Evolutionary conservation across 1,140 invertebrate species (phyloP), one percentile per base, ranked within the genome.

Genomic region (Armadillidium nasatum): DNA sequence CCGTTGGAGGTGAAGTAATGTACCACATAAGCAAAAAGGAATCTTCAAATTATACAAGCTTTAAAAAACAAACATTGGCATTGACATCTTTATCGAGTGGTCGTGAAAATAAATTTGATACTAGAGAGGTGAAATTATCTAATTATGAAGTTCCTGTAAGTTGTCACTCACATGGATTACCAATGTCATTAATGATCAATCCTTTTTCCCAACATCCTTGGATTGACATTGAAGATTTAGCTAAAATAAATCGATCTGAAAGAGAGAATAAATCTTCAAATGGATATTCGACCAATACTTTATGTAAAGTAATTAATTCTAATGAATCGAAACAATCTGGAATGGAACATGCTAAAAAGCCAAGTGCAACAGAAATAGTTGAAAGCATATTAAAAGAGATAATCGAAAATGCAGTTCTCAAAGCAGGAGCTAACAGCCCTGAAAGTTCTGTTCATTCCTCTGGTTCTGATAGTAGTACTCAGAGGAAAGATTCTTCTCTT

Each of bases 1-100:
- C 90, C 68, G 91, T 93, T 23, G 91, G 93, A 80, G 93, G 93
- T 0, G 93, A 93, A 82, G 89, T 94, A 0, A 92, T 93, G 80
- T 94, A 94, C 84, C 93, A 94, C 83, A 90, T 94, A 23, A 89
- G 88, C 15, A 85, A 83, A 77, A 60, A 60, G 11, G 50, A 60
- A 19, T 60, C 50, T 60, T 60, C 50, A 15, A 60, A 13, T 19
- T 19, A 15, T 13, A 13, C 50, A 19, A 19, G 11, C 11, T 60
- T 60, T 19, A 60, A 60, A 19, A 81, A 80, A 22, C 76, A 81
- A 50, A 79, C 82, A 22, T 33, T 82, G 0, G 78, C 81, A 13
- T 77, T 82, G 45, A 81, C 80, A 44, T 80, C 77, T 10, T 71
- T 82, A 15, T 79, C 73, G 22, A 78, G 75, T 22, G 75, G 79